Conservation (phyloP, 1,140 invertebrate genomes). For the Oedothorax gibbosus region DNA sequence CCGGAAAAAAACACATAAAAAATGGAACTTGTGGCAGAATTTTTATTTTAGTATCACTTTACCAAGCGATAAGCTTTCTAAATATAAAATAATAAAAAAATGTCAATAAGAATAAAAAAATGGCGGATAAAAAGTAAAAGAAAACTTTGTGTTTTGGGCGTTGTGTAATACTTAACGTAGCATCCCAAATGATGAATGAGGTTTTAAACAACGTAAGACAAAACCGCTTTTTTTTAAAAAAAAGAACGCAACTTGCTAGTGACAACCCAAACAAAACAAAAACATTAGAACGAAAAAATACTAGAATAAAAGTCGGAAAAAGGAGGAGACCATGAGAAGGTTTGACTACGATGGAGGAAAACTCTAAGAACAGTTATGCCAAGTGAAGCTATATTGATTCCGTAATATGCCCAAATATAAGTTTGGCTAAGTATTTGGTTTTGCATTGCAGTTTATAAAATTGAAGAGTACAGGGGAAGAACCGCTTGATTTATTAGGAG, state of each 20-base stretch:
- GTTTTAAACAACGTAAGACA: constrained; percentile 56
- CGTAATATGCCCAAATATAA: too few species aligned
- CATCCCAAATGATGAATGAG: constrained; percentile 43
- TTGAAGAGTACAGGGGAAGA: too few species aligned
- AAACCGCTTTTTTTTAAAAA: constrained; percentile 32
- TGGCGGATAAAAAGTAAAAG: neutral
- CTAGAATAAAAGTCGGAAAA: neutral
- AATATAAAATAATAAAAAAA: constrained; percentile 8
- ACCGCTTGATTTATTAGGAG: too few species aligned
- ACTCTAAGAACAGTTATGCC: too few species aligned
- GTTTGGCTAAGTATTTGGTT: too few species aligned
- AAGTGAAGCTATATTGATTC: too few species aligned
- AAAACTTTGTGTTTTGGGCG: constrained; percentile 23
- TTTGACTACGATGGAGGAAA: too few species aligned
- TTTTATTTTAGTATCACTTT: constrained; percentile 47
- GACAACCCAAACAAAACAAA: constrained; percentile 8
- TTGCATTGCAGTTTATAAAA: too few species aligned
- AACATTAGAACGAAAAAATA: neutral
- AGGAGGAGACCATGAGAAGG: neutral
- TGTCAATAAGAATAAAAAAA: neutral
- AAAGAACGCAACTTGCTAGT: constrained; percentile 17
- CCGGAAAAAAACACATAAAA: constrained; percentile 14
- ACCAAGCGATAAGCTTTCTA: constrained; percentile 40
- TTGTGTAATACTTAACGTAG: constrained; percentile 22
- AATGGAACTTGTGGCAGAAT: constrained; percentile 15